Base-by-base conservation (phyloP, 92 coral and sea anemone species). In the Diadumene lineata region DNA sequence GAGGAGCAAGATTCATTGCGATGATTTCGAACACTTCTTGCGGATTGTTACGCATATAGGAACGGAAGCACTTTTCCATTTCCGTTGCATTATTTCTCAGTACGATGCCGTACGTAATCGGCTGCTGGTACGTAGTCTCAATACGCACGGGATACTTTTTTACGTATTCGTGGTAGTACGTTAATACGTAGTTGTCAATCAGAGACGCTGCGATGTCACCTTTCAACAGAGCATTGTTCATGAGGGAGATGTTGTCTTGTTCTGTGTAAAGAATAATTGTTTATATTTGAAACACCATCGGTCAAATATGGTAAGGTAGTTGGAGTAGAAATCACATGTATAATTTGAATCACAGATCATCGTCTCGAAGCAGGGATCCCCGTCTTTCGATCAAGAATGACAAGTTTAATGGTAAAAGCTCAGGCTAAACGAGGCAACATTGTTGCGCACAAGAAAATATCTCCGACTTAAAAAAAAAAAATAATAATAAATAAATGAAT, bases 21-120 rank as follows among this genome's bases (percentile, higher is more conserved):
- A 96, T 92, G 53, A 92, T 86, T 58, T 96, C 94, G 50, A 96
- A 96, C 66, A 86, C 93, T 64, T 96, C 97, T 43, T 96, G 99
- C 0, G 99, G 99, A 73, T 96, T 89, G 70, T 96, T 96, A 1
- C 92, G 83, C 21, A 92, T 72, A 56, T 88, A 96, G 0, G 92
- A 79, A 16, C 89, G 81, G 85, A 96, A 96, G 58, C 99, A 96
- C 10, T 82, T 34, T 25, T 83, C 68, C 86, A 86, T 82, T 43
- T 56, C 63, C 2, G 79, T 77, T 18, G 94, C 81, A 43, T 88
- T 88, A 30, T 83, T 85, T 16, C 88, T 77, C 57, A 92, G 29
- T 10, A 79, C 92, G 2, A 96, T 75, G 10, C 99, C 99, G 56
- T 96, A 96, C 29, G 93, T 96, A 44, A 96, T 92, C 0, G 99